Base-by-base conservation (phyloP, 2,113 vertebrate genomes). In the Colistium nudipinnis region DNA sequence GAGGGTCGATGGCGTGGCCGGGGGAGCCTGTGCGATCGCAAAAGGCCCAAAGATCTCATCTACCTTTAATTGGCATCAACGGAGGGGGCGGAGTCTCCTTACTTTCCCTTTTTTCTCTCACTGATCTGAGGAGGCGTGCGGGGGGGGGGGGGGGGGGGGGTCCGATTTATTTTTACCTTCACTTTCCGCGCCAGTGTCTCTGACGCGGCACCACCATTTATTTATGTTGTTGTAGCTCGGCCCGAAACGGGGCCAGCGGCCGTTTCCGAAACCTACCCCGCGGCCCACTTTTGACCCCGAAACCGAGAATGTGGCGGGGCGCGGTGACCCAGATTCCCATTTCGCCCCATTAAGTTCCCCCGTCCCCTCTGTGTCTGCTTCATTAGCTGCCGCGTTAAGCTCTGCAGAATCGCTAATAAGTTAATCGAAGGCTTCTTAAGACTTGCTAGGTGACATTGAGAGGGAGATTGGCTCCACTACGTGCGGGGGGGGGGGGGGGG, bases 371-470 rank as follows among this genome's bases (percentile, higher is more conserved):
- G 55, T 52, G 51, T 72, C 76, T 56, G 52, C 82, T 70, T 82
- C 86, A 87, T 88, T 90, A 86, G 82, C 53, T 13, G 14, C 54
- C 57, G 52, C 79, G 70, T 87, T 87, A 84, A 86, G 82, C 75
- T 68, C 69, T 75, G 76, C 74, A 67, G 82, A 70, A 73, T 76
- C 66, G 78, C 81, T 87, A 90, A 88, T 84, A 74, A 74, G 75
- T 80, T 91, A 88, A 89, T 86, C 85, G 82, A 82, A 71, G 80
- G 74, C 83, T 88, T 86, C 73, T 86, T 87, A 88, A 82, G 84
- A 80, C 77, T 88, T 79, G 86, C 72, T 83, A 85, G 88, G 87
- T 90, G 90, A 91, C 89, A 88, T 88, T 90, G 84, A 90, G 62
- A 76, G 45, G 62, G 73, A 81, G 76, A 87, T 78, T 83, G 81